Conservation (phyloP, 2,113 vertebrate genomes). For the Azemiops feae region DNA sequence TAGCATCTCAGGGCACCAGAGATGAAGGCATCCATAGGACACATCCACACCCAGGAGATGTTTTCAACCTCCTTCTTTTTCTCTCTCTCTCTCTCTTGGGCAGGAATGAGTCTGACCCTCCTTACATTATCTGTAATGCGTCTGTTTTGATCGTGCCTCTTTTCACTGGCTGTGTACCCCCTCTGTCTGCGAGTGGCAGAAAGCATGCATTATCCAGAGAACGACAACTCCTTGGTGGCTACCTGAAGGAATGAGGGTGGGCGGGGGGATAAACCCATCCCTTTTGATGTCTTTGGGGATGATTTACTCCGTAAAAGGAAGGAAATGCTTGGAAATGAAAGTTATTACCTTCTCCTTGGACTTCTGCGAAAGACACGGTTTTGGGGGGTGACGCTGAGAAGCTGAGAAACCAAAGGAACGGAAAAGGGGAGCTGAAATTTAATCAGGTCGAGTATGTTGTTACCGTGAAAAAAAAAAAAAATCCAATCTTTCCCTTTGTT, state of each 20-base stretch:
- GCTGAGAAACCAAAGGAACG: neutral
- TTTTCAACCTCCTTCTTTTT: neutral
- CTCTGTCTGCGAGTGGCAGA: neutral
- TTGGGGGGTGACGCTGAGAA: too few species aligned
- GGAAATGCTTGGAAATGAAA: neutral
- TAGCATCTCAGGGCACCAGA: neutral
- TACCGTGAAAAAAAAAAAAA: neutral
- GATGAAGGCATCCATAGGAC: neutral
- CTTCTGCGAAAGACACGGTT: neutral
- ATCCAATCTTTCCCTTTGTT: too few species aligned
- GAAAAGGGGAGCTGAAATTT: neutral
- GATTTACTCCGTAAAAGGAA: neutral
- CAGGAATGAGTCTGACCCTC: constrained; percentile 22
- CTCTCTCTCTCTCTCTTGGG: constrained; percentile 35
- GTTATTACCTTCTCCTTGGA: neutral
- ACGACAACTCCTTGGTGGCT: neutral
- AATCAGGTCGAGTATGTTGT: neutral
- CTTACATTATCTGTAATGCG: constrained; percentile 22
- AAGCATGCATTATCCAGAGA: neutral
- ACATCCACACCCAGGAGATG: neutral
- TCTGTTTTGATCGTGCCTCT: constrained; percentile 37
- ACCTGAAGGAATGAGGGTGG: neutral
- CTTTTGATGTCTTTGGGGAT: neutral
- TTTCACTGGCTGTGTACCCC: constrained; percentile 27
- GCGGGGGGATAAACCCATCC: neutral